Conservation (phyloP, 2,888 invertebrate genomes). For the Drosophila formosana region DNA sequence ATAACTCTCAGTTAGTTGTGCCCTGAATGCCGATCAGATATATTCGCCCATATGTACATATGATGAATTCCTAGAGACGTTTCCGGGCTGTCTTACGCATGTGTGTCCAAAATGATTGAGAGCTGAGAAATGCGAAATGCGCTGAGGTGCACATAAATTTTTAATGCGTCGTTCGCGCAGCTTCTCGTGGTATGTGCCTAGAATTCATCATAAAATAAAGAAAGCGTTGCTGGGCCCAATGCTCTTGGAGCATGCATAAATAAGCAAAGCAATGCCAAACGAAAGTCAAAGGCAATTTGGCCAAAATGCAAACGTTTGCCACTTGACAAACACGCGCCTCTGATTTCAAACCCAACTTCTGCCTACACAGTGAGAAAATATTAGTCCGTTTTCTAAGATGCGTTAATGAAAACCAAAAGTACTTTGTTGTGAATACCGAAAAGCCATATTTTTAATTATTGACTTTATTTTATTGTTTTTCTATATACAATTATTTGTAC, state of each 20-base stretch:
- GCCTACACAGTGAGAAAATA: not conserved
- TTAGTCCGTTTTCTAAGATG: not conserved
- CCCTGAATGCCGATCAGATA: not conserved
- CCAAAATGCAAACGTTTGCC: slow-evolving; percentile 79
- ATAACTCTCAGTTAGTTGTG: slow-evolving; percentile 23
- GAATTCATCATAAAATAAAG: slow-evolving; percentile 72
- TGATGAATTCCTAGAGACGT: not conserved
- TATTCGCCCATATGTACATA: not conserved
- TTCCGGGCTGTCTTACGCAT: not conserved
- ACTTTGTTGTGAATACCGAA: too few relatives aligned
- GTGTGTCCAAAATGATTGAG: slow-evolving; percentile 1
- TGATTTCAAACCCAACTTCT: slow-evolving; percentile 54
- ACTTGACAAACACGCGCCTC: slow-evolving; percentile 79
- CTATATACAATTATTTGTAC: too few relatives aligned
- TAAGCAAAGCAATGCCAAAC: slow-evolving; percentile 53
- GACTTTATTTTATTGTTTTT: too few relatives aligned
- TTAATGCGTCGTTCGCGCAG: slow-evolving; percentile 68
- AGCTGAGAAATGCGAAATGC: slow-evolving; percentile 34
- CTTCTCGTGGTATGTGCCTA: slow-evolving; percentile 74
- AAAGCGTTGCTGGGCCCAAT: not conserved
- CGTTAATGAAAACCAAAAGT: not conserved
- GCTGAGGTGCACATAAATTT: slow-evolving; percentile 79
- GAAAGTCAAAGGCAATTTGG: slow-evolving; percentile 75
- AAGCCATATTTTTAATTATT: too few relatives aligned
- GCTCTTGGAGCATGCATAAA: slow-evolving; percentile 67